Conservation (phyloP, 2,888 invertebrate species). For the Pterobdella sp. region DNA sequence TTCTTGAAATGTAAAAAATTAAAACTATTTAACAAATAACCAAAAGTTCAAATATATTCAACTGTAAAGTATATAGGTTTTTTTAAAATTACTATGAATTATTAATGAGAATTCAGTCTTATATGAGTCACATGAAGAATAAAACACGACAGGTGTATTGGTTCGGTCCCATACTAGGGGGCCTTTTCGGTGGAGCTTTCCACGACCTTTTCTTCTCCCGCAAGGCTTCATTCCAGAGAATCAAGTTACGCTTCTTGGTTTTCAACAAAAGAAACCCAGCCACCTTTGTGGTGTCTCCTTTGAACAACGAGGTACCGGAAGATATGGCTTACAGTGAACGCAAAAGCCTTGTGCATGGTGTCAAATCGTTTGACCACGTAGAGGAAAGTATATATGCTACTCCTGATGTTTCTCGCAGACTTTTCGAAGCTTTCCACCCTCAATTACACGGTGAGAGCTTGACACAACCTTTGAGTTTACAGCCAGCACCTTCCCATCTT, state of each 20-base stretch:
- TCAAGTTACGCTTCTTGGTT: conserved; percentile 31
- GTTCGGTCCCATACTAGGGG: conserved; percentile 35
- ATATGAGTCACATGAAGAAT: not conserved
- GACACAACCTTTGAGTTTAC: not conserved
- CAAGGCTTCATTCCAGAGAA: conserved; percentile 32
- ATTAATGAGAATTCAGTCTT: too few species aligned
- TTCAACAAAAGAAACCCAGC: conserved; percentile 26
- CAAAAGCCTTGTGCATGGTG: not conserved
- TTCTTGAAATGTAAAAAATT: too few species aligned
- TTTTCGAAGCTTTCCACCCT: not conserved
- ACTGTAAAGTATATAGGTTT: too few species aligned
- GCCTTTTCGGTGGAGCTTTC: conserved; percentile 30
- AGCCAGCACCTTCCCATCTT: not conserved
- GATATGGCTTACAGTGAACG: not conserved
- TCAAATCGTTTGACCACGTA: not conserved
- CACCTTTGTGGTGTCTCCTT: too few species aligned
- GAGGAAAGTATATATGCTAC: not conserved
- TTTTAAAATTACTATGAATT: too few species aligned
- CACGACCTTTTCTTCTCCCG: conserved; percentile 33
- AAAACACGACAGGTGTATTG: conserved; percentile 32
- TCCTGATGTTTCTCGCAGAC: not conserved
- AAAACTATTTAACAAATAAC: too few species aligned
- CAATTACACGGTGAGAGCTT: not conserved
- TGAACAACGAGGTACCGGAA: too few species aligned
- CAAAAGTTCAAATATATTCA: too few species aligned